phyloP scores from a whole-genome alignment of 2,888 invertebrate genomes.

The Calameuta filiformis region DNA sequence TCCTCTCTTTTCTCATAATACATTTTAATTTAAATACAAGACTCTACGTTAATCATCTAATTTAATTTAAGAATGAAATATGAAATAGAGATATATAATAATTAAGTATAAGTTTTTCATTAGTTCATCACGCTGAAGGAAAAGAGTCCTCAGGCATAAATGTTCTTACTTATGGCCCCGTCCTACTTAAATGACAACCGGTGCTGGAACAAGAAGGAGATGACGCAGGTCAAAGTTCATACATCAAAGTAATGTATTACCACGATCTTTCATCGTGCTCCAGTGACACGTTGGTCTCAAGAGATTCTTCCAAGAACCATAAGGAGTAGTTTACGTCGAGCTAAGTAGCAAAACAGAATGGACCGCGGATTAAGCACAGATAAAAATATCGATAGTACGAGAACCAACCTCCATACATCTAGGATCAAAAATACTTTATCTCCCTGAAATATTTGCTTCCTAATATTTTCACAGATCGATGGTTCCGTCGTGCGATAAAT shows the following conservation, averaged over 20 bases:
- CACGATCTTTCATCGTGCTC: background rate
- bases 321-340: slow-evolving; percentile 24
- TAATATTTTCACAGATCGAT: no score
- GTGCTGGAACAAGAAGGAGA: background rate
- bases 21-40: background rate
- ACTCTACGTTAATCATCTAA: background rate
- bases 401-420: background rate
- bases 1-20: background rate
- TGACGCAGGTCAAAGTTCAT: background rate
- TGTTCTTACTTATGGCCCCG: background rate
- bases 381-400: background rate
- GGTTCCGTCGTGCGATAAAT: no score
- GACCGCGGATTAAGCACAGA: background rate
- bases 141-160: background rate
- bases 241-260: background rate
- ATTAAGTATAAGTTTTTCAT: background rate
- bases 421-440: no score
- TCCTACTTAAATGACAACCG: background rate
- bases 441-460: no score
- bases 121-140: background rate
- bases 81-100: background rate
- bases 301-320: background rate
- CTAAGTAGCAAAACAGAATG: background rate
- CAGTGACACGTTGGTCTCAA: background rate
- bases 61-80: background rate